Evolutionary conservation across 2,113 vertebrate genomes (phyloP), one percentile per base, ranked within the genome.

Genomic region (Apteryx owenii): DNA sequence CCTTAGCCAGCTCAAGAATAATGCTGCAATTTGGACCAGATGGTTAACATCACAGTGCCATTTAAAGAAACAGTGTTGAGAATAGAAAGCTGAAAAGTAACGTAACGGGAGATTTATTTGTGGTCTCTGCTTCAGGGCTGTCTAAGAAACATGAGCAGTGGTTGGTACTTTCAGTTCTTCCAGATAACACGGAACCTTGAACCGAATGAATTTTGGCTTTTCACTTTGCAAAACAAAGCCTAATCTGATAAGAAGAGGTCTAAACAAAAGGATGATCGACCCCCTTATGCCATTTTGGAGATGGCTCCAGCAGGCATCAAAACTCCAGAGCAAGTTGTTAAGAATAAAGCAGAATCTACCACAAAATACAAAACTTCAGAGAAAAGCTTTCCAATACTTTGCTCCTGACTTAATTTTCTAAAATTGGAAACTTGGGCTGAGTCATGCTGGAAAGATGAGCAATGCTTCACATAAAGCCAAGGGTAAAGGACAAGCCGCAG

Each of bases 31-130:
- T 89, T 64, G 87, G 89, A 96, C 75, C 94, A 91, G 93, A 93
- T 97, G 97, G 89, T 26, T 97, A 93, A 84, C 95, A 95, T 33
- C 95, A 94, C 88, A 83, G 79, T 56, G 60, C 76, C 82, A 88
- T 83, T 88, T 96, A 95, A 95, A 94, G 96, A 90, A 85, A 88
- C 85, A 92, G 92, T 8, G 3, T 75, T 62, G 90, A 81, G 95
- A 94, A 64, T 3, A 69, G 85, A 92, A 88, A 94, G 90, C 70
- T 94, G 87, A 91, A 96, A 94, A 97, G 94, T 48, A 95, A 85
- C 70, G 50, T 82, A 79, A 93, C 54, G 1, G 66, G 62, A 87
- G 75, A 94, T 94, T 95, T 95, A 94, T 96, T 95, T 97, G 93
- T 95, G 97, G 95, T 93, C 89, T 95, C 78, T 77, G 50, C 42